Evolutionary conservation across 2,888 invertebrate genomes (phyloP).

Genomic region (Amblyteles armatorius): DNA sequence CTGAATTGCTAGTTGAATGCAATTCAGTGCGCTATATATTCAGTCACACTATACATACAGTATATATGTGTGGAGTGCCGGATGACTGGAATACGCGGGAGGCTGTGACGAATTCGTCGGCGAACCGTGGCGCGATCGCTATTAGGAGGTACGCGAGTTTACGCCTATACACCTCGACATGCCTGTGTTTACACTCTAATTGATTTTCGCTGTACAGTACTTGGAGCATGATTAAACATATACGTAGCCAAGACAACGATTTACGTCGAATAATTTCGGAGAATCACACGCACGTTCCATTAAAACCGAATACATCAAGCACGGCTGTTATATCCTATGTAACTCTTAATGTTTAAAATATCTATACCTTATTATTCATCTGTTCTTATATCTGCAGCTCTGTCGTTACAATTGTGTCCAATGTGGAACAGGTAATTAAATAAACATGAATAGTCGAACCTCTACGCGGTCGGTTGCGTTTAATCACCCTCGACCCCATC

Average conservation of each 20-base stretch:
- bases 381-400: no score
- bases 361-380: no score
- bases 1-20: no score
- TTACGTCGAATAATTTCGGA: constrained; percentile 25
- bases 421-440: no score
- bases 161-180: constrained; percentile 29
- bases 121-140: neutral
- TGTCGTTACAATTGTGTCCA: no score
- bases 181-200: constrained; percentile 47
- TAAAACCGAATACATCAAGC: neutral
- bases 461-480: no score
- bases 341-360: no score
- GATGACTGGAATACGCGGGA: neutral
- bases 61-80: neutral
- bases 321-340: no score
- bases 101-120: constrained; percentile 36
- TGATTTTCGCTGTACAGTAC: constrained; percentile 54
- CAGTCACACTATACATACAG: no score
- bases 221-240: constrained; percentile 19
- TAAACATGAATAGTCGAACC: no score
- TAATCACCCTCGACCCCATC: no score
- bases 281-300: constrained; percentile 1
- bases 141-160: constrained; percentile 6
- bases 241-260: constrained; percentile 14
- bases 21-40: no score